phyloP scores from a whole-genome alignment of 2,113 vertebrate genomes.

The Pelodiscus sinensis region DNA sequence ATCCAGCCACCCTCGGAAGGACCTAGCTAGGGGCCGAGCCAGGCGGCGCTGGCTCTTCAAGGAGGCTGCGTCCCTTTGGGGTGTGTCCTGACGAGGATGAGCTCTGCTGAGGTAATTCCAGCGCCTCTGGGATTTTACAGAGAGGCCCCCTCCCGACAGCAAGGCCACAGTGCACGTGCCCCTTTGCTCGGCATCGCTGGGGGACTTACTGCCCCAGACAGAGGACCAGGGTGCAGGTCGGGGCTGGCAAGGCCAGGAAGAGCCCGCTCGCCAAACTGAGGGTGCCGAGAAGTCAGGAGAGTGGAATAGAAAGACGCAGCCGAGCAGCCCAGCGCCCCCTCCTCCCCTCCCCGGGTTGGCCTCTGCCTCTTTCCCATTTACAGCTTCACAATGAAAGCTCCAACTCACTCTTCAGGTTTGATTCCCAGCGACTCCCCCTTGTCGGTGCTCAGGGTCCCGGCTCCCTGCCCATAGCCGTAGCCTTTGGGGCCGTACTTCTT shows the following conservation, averaged over 20 bases:
- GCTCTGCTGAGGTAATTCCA: not conserved
- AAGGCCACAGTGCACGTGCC: not conserved
- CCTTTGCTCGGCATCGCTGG: not conserved
- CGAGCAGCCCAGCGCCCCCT: not conserved
- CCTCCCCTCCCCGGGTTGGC: accelerated
- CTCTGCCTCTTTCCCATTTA: not conserved
- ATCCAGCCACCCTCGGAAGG: not conserved
- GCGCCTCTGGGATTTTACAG: not conserved
- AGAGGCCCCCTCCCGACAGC: not conserved
- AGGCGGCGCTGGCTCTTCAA: not conserved
- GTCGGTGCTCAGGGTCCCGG: slow-evolving; percentile 92
- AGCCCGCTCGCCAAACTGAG: not conserved
- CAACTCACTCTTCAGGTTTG: slow-evolving; percentile 85
- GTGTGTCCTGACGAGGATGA: not conserved
- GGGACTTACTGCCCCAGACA: not conserved
- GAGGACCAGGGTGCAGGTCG: not conserved
- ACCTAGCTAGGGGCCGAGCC: not conserved
- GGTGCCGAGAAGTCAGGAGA: not conserved
- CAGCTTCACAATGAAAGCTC: not conserved
- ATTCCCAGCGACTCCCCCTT: slow-evolving; percentile 91
- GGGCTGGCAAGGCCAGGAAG: not conserved
- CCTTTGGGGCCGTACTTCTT: slow-evolving; percentile 97
- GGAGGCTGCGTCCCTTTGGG: not conserved
- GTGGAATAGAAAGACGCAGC: not conserved
- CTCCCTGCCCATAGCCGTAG: slow-evolving; percentile 92